These are phyloP conservation scores for Proterorhinus semilunaris DNA, from an alignment of 2,113 vertebrate genomes.

Conservation along the genomic window DNA sequence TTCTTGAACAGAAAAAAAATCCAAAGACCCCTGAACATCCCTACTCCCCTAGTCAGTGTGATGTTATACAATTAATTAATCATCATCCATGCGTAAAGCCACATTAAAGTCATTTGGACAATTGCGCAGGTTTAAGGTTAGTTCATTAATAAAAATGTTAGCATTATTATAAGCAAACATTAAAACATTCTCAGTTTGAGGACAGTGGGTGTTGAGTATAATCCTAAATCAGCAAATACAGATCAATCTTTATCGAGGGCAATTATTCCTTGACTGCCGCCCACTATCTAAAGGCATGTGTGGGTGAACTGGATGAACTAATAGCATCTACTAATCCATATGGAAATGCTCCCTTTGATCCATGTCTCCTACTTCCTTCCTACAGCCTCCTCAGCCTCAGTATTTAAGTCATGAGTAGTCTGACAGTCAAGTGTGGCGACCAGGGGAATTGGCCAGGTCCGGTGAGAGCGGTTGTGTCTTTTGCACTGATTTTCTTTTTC, in stretches of 20 bases:
- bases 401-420: conserved; percentile 53
- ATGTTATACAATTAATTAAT: no score
- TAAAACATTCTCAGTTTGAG: no score
- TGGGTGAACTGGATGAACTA: conserved; percentile 1
- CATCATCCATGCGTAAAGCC: no score
- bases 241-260: background rate
- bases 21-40: no score
- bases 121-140: no score
- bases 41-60: no score
- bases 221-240: conserved; percentile 1
- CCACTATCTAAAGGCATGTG: background rate
- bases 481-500: conserved; percentile 56
- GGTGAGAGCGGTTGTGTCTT: conserved; percentile 68
- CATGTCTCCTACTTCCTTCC: conserved; percentile 1
- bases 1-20: no score
- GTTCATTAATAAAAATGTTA: no score
- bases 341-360: conserved; percentile 18
- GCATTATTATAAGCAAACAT: no score
- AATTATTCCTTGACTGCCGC: background rate
- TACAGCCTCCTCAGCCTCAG: conserved; percentile 29
- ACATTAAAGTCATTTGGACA: no score
- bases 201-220: background rate
- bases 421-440: conserved; percentile 54
- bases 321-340: conserved; percentile 32
- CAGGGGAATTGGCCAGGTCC: conserved; percentile 57